Evolutionary conservation across 2,113 vertebrate species (phyloP), one percentile per base, ranked within the genome.

Genomic region (Percina caprodes): DNA sequence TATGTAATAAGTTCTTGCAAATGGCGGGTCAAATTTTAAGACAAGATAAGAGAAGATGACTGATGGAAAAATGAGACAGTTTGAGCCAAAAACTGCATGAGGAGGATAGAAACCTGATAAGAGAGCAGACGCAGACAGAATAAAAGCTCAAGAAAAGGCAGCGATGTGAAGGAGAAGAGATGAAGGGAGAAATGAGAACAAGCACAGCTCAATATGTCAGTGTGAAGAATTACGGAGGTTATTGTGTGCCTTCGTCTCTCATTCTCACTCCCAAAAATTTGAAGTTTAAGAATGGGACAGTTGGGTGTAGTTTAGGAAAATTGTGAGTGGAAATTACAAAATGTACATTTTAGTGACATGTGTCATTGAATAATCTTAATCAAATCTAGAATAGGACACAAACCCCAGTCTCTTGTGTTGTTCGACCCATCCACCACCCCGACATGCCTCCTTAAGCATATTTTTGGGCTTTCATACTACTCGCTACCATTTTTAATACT

Each of bases 191-290:
- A 60, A 84, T 69, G 77, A 80, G 52, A 75, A 51, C 18, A 23
- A 73, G 69, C 19, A 16, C 3, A 11, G 74, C 56, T 85, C 63
- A 81, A 42, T 71, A 39, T 85, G 74, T 88, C 80, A 60, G 71
- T 9, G 59, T 66, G 48, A 73, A 62, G 33, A 76, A 69, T 77
- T 13, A 18, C 14, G 55, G 23, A 30, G 59, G 15, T 61, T 51
- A 66, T 65, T 21, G 67, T 45, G 60, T 55, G 74, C 51, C 26
- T 65, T 4, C 1, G 10, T 79, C 55, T 83, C 65, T 66, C 77
- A 6, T 42, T 42, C 9, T 35, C 7, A 35, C 35, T 35, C 35
- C 35, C 6, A 35, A 35, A 39, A 39, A 39, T 2, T 39, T 0
- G 10, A 10, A 42, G 39, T 11, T 42, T 42, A 42, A 42, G 39